These are phyloP conservation scores for Cryptoblepharus egeriae DNA, from an alignment of 2,797 vertebrate species.

Conservation along the genomic window DNA sequence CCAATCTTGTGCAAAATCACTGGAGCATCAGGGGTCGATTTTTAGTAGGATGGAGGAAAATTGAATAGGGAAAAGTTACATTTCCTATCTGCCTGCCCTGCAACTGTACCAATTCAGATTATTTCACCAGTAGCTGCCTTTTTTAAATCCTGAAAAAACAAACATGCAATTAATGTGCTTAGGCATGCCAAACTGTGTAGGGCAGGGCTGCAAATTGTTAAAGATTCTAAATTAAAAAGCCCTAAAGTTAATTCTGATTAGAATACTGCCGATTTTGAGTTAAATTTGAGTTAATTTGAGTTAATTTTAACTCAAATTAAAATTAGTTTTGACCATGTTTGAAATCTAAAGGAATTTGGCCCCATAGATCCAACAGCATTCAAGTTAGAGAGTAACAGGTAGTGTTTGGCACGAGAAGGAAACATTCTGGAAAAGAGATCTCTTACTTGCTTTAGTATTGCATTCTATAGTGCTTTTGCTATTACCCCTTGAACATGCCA, in stretches of 20 bases:
- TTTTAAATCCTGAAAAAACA: too few species aligned
- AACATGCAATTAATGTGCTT: background rate
- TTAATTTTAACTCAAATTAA: too few species aligned
- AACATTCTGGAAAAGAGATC: background rate
- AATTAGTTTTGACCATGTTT: background rate
- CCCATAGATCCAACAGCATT: background rate
- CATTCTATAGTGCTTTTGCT: constrained; percentile 8
- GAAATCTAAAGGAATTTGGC: background rate
- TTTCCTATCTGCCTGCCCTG: too few species aligned
- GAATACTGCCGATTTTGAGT: background rate
- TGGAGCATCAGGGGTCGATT: too few species aligned
- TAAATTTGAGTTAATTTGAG: too few species aligned
- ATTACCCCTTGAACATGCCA: constrained; percentile 25
- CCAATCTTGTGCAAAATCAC: background rate
- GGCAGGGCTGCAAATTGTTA: background rate
- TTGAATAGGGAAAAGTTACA: too few species aligned
- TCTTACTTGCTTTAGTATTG: background rate
- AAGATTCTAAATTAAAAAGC: background rate
- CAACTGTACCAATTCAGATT: too few species aligned
- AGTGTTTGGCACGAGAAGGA: background rate
- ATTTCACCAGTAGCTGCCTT: too few species aligned
- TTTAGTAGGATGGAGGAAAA: too few species aligned
- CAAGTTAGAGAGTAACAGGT: too few species aligned
- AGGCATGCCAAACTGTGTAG: background rate
- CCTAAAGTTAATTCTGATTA: background rate